These are phyloP conservation scores for Pachymerium ferrugineum DNA, from an alignment of 2,888 invertebrate genomes.

Conservation along the genomic window DNA sequence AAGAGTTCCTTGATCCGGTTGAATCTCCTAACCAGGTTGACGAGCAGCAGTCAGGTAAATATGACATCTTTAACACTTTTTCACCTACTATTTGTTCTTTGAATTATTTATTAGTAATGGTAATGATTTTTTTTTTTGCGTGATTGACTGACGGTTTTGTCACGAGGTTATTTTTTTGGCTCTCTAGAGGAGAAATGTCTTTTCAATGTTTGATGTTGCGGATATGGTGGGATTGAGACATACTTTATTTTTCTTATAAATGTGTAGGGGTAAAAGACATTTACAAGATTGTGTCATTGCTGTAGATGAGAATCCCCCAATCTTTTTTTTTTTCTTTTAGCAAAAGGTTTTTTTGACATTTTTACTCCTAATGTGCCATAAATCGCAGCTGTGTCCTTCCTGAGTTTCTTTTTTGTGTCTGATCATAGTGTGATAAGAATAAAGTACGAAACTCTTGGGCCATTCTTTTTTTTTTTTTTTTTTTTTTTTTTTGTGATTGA, in stretches of 20 bases:
- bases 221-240: not conserved
- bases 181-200: too few relatives aligned
- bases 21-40: not conserved
- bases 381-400: not conserved
- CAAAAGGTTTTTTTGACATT: too few relatives aligned
- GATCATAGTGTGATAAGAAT: not conserved
- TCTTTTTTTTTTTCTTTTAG: not conserved
- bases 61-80: not conserved
- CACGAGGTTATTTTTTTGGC: too few relatives aligned
- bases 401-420: not conserved
- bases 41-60: constrained; percentile 28
- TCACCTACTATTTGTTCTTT: not conserved
- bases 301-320: not conserved
- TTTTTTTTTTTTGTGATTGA: too few relatives aligned
- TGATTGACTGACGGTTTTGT: not conserved
- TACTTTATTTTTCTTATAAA: not conserved
- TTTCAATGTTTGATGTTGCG: too few relatives aligned
- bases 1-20: constrained; percentile 56
- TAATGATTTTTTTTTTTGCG: not conserved
- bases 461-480: too few relatives aligned
- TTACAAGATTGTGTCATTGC: not conserved
- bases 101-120: not conserved
- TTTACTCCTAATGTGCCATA: not conserved
- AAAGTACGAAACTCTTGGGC: not conserved
- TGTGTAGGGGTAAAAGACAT: not conserved